These are phyloP conservation scores for Marasmarcha lunaedactyla DNA, from an alignment of 2,888 invertebrate species.

Conservation along the genomic window DNA sequence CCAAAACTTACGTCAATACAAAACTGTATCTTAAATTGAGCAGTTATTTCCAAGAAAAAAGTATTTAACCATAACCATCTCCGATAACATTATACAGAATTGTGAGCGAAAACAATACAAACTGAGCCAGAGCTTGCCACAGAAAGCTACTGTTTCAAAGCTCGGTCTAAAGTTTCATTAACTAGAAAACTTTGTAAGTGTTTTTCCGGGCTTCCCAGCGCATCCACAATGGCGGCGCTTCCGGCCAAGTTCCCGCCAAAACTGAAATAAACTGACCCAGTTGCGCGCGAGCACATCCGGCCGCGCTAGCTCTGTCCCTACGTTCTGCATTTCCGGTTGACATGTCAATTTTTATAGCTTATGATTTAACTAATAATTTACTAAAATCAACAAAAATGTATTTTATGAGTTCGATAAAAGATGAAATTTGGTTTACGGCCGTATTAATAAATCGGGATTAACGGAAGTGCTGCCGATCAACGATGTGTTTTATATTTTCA, in stretches of 20 bases:
- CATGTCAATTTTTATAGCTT: slow-evolving; percentile 61
- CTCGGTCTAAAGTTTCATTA: slow-evolving; percentile 54
- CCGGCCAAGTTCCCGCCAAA: slow-evolving; percentile 70
- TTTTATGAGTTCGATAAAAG: background rate
- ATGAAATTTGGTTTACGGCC: background rate
- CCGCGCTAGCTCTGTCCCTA: slow-evolving; percentile 37
- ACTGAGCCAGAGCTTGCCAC: too few relatives aligned
- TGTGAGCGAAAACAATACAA: too few relatives aligned
- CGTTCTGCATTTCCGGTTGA: slow-evolving; percentile 64
- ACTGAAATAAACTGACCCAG: slow-evolving; percentile 68
- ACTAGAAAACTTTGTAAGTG: slow-evolving; percentile 44
- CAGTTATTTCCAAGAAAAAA: too few relatives aligned
- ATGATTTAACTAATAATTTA: slow-evolving; percentile 38
- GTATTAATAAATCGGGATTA: background rate
- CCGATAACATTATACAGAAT: too few relatives aligned
- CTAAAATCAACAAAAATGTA: background rate
- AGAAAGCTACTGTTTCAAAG: slow-evolving; percentile 30
- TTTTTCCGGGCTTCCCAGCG: slow-evolving; percentile 64
- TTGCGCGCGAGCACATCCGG: slow-evolving; percentile 59
- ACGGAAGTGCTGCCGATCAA: background rate
- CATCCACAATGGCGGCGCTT: slow-evolving; percentile 66
- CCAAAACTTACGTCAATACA: too few relatives aligned
- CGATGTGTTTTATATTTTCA: background rate
- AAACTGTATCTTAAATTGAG: too few relatives aligned
- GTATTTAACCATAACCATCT: too few relatives aligned